Base-by-base conservation (phyloP, 2,113 vertebrate species). In the Ophiodon elongatus region DNA sequence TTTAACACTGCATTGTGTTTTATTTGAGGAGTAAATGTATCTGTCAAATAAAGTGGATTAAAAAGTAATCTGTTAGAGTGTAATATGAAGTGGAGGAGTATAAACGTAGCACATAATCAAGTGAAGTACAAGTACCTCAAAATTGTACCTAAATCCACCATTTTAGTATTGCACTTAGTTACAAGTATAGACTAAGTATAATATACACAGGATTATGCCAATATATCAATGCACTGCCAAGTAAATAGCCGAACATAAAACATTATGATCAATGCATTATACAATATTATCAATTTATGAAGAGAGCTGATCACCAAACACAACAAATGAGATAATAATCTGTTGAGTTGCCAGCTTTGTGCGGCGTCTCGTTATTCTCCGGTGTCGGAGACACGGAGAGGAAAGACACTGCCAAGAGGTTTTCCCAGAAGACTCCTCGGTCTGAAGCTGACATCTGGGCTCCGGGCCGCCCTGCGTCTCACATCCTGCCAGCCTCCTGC, bases 371-470 rank as follows among this genome's bases (percentile, higher is more conserved):
- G 41, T 21, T 63, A 43, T 59, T 64, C 52, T 73, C 31, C 23
- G 1, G 67, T 39, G 17, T 59, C 8, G 50, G 57, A 39, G 1
- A 27, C 4, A 2, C 9, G 25, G 27, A 21, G 68, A 45, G 62
- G 25, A 57, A 47, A 83, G 41, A 14, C 27, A 14, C 9, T 5
- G 37, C 17, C 6, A 8, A 14, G 45, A 65, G 64, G 21, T 84
- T 77, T 67, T 35, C 69, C 73, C 82, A 56, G 72, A 72, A 63
- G 74, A 73, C 74, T 78, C 54, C 68, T 77, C 73, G 19, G 25
- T 59, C 45, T 69, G 11, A 64, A 31, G 65, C 82, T 73, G 81
- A 88, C 70, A 78, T 69, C 71, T 88, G 83, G 54, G 56, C 88
- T 76, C 59, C 69, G 41, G n/a, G n/a, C 80, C 81, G 29, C 79